Evolutionary conservation across 2,888 invertebrate species (phyloP).

Genomic region (Clunio marinus): DNA sequence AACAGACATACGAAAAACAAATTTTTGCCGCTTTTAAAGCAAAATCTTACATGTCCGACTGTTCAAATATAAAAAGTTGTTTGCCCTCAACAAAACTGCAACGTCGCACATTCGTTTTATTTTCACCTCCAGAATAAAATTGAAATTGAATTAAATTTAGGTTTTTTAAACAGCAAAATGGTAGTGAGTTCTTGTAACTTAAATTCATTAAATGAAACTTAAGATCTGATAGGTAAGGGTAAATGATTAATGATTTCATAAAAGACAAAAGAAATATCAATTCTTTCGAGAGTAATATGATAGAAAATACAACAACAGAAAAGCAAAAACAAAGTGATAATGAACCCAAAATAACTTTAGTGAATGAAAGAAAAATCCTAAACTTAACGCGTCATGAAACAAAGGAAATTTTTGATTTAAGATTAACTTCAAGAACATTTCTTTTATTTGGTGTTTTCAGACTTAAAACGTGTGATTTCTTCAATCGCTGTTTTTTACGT

Average conservation of each 20-base stretch:
- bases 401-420: constrained; percentile 9
- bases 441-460: constrained; percentile 14
- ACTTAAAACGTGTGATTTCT: constrained; percentile 6
- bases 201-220: constrained; percentile 15
- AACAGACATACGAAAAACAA: too few relatives aligned
- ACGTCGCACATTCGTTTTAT: too few relatives aligned
- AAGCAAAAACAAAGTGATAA: neutral
- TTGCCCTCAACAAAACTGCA: too few relatives aligned
- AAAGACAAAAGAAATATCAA: too few relatives aligned
- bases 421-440: neutral
- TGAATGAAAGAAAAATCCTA: constrained; percentile 20
- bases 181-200: neutral
- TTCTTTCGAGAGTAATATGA: neutral
- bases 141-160: too few relatives aligned
- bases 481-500: neutral
- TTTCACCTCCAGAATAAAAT: too few relatives aligned
- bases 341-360: neutral
- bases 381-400: constrained; percentile 13
- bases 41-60: too few relatives aligned
- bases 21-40: too few relatives aligned
- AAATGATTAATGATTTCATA: neutral
- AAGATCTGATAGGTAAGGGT: constrained; percentile 30
- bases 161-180: neutral
- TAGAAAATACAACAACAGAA: constrained; percentile 15
- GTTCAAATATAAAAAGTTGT: too few relatives aligned